Conservation (phyloP, 2,888 invertebrate genomes). For the Anorthoa munda region DNA sequence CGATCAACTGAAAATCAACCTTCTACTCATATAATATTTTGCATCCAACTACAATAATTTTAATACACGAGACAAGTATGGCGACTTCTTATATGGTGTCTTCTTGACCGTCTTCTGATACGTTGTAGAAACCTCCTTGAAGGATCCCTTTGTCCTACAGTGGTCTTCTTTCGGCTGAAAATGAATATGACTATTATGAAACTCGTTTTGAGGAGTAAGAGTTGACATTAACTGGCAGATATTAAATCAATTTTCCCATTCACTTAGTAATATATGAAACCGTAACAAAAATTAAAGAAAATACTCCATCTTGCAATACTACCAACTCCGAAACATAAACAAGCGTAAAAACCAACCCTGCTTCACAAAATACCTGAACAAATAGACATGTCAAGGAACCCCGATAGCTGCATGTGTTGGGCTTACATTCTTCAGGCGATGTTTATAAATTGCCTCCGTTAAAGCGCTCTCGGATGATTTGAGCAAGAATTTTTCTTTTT, state of each 20-base stretch:
- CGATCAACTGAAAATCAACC: too few species aligned
- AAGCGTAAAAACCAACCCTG: conserved; percentile 12
- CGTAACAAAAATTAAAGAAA: too few species aligned
- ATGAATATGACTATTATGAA: not conserved
- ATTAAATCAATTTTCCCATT: too few species aligned
- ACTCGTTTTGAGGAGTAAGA: not conserved
- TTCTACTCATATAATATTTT: too few species aligned
- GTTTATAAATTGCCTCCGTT: conserved; percentile 49
- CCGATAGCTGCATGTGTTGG: conserved; percentile 26
- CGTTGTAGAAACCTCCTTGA: too few species aligned
- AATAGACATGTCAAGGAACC: conserved; percentile 39
- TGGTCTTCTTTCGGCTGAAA: not conserved
- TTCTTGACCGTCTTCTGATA: too few species aligned
- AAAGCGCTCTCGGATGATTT: conserved; percentile 32
- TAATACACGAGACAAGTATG: too few species aligned
- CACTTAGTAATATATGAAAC: too few species aligned
- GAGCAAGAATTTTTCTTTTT: conserved; percentile 47
- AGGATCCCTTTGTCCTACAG: not conserved
- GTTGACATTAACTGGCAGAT: not conserved
- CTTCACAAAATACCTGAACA: conserved; percentile 30
- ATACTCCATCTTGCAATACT: not conserved
- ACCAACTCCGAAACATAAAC: not conserved
- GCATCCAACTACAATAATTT: too few species aligned
- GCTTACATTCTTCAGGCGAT: conserved; percentile 49
- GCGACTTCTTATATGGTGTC: too few species aligned